phyloP scores from a whole-genome alignment of 2,888 invertebrate genomes.

The Ferdinandea cuprea region DNA sequence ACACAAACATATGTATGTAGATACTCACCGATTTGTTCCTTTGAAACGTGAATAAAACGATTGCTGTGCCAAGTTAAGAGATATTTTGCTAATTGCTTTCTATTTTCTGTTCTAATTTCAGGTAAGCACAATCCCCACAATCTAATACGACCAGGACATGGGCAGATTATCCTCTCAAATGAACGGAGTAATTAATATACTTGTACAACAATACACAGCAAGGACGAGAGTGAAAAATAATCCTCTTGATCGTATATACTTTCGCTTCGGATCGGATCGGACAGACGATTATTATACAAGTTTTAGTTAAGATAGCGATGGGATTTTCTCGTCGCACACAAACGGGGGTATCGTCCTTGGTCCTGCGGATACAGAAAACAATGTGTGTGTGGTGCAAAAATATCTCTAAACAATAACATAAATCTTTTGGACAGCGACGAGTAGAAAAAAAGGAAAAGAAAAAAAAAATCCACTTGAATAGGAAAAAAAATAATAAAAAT shows the following conservation, averaged over 20 bases:
- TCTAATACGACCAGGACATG: slow-evolving; percentile 17
- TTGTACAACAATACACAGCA: slow-evolving; percentile 4
- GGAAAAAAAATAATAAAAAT: slow-evolving; percentile 21
- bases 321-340: slow-evolving; percentile 37
- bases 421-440: slow-evolving; percentile 51
- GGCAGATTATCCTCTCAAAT: slow-evolving; percentile 37
- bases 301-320: slow-evolving; percentile 30
- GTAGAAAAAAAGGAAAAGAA: neutral
- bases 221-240: slow-evolving; percentile 43
- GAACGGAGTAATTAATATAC: slow-evolving; percentile 60
- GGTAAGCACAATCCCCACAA: slow-evolving; percentile 57
- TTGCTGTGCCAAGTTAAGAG: slow-evolving; percentile 24
- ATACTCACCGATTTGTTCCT: slow-evolving; percentile 54
- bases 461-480: neutral
- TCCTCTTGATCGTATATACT: slow-evolving; percentile 52
- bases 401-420: slow-evolving; percentile 59
- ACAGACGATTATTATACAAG: neutral
- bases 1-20: slow-evolving; percentile 1
- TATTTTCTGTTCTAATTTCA: slow-evolving; percentile 55
- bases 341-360: slow-evolving; percentile 66
- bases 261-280: neutral
- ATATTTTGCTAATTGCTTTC: slow-evolving; percentile 61
- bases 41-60: slow-evolving; percentile 67
- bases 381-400: slow-evolving; percentile 8
- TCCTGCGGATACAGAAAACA: slow-evolving; percentile 3